A percentile compares a stretch with the other conserved stretches of the same genome.
phyloP scores from a whole-genome alignment of 2,888 invertebrate species.

The Carpatolechia fugitivella region DNA sequence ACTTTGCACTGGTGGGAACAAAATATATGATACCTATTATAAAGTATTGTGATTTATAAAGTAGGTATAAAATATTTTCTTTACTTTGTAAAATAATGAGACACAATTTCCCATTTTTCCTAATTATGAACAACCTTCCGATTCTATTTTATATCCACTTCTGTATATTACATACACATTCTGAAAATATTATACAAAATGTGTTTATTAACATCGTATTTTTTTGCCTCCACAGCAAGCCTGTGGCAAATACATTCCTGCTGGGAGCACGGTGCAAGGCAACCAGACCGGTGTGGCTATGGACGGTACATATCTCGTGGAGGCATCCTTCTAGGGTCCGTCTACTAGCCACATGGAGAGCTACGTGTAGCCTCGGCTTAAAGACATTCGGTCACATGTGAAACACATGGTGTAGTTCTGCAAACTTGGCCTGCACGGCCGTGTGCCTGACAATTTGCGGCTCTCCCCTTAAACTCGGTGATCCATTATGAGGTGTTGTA shows the following conservation, averaged over 20 bases:
- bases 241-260: conserved; percentile 93
- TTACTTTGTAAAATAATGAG: too few relatives aligned
- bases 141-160: too few relatives aligned
- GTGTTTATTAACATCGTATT: background rate
- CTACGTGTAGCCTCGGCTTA: conserved; percentile 12
- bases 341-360: conserved; percentile 61
- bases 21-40: too few relatives aligned
- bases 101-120: too few relatives aligned
- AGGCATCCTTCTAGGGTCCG: conserved; percentile 87
- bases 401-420: background rate
- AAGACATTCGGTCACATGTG: conserved; percentile 1
- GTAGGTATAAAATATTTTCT: too few relatives aligned
- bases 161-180: background rate
- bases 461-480: background rate
- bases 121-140: too few relatives aligned
- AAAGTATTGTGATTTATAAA: too few relatives aligned
- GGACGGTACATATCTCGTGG: conserved; percentile 92
- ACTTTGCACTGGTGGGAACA: too few relatives aligned
- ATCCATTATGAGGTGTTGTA: background rate
- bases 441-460: background rate
- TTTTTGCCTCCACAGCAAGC: conserved; percentile 80
- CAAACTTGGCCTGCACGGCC: background rate
- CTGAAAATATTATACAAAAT: background rate
- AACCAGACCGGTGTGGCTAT: conserved; percentile 90
- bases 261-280: conserved; percentile 88